Evolutionary conservation across 2,888 invertebrate species (phyloP), one percentile per base, ranked within the genome.

Genomic region (Brassicogethes aeneus): DNA sequence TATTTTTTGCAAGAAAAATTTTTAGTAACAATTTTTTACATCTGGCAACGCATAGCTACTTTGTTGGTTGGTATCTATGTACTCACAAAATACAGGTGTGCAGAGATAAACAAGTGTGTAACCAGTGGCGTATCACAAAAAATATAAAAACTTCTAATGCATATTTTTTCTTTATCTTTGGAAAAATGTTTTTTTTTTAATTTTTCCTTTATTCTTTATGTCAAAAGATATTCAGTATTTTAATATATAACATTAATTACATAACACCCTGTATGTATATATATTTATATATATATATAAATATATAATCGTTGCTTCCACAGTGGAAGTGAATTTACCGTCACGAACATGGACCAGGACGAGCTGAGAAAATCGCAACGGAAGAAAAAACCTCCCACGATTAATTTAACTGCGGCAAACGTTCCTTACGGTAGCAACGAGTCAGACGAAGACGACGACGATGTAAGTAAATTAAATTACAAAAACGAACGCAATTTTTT

Each of bases 281-380:
- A 3, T 7, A 15, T 30, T 36, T 15, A 15, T 32, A 32, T 23
- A 23, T 10, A 7, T 23, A 7, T 23, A 23, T 23, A 7, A 23
- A 23, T 23, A 10, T 48, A 46, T 37, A 48, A 46, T 40, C 41
- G 39, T 29, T 48, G 40, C 42, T 42, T 46, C 39, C 38, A 32
- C 42, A 66, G 66, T 44, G 69, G 56, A 55, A 86, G 85, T 43
- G 87, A 88, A 58, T 91, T 87, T 61, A 86, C 85, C 58, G 87
- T 91, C 31, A 89, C 85, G 60, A 89, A 89, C 40, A 88, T 90
- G 79, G 88, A 90, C 59, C 86, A 82, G 1, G 86, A 87, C 29
- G 89, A 89, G 59, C 67, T 90, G 42, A 73, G 89, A 1, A 83
- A 83, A 65, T 87, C 85, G 0, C 75, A 83, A 57, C 71, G 85